Conservation (phyloP, 2,888 invertebrate species). For the Linnaemya vulpina region DNA sequence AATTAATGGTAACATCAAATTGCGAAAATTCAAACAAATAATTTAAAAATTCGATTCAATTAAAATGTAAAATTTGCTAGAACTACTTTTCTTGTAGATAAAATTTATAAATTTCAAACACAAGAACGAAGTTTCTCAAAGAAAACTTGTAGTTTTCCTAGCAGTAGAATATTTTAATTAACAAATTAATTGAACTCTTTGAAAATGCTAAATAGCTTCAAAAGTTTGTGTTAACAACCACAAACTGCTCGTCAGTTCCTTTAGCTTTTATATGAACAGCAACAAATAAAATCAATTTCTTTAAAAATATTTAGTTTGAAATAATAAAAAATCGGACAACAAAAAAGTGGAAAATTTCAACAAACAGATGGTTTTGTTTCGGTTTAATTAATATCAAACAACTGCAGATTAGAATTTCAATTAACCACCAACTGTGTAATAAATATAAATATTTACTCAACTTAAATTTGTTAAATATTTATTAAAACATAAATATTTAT, state of each 20-base stretch:
- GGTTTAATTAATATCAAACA: neutral
- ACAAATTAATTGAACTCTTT: conserved; percentile 12
- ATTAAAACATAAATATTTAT: too few species aligned
- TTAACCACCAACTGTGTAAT: neutral
- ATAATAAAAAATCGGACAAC: too few species aligned
- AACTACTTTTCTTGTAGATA: too few species aligned
- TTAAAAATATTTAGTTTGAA: too few species aligned
- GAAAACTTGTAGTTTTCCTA: conserved; percentile 1
- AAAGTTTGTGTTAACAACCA: too few species aligned
- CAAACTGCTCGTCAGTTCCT: neutral
- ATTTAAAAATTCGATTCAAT: too few species aligned
- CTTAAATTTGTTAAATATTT: neutral
- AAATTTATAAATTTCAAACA: too few species aligned
- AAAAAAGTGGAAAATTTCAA: neutral
- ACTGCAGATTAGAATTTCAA: neutral
- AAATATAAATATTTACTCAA: neutral
- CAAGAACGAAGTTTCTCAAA: neutral
- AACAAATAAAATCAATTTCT: neutral
- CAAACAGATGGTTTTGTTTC: neutral
- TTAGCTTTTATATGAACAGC: neutral
- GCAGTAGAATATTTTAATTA: conserved; percentile 9
- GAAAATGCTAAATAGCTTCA: too few species aligned
- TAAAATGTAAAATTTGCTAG: too few species aligned
- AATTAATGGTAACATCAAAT: too few species aligned
- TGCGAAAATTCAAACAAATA: too few species aligned